phyloP scores from a whole-genome alignment of 2,888 invertebrate species.

The Rapana venosa region DNA sequence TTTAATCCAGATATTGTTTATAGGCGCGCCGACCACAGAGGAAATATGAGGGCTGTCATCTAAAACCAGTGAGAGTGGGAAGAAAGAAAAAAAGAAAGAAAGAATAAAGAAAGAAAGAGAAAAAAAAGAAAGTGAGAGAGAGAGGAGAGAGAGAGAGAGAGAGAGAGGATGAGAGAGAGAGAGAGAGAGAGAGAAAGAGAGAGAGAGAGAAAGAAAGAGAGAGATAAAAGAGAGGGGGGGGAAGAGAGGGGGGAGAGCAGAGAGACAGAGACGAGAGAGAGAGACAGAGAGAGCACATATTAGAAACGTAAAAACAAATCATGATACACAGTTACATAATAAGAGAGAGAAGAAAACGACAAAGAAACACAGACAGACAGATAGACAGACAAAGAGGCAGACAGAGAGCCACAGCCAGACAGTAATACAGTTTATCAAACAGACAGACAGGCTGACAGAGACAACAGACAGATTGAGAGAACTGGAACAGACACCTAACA shows the following conservation, averaged over 20 bases:
- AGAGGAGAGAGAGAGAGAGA: constrained; percentile 28
- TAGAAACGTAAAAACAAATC: not conserved
- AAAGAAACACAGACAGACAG: not conserved
- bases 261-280: not conserved
- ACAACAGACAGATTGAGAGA: too few species aligned
- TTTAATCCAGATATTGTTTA: too few species aligned
- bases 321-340: constrained; percentile 3
- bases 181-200: not conserved
- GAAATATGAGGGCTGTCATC: too few species aligned
- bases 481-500: too few species aligned
- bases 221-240: not conserved
- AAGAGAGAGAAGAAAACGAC: not conserved
- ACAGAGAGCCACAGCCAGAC: not conserved
- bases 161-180: constrained; percentile 26
- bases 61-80: not conserved
- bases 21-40: too few species aligned
- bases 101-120: not conserved
- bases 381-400: not conserved
- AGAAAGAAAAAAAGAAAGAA: not conserved
- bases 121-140: not conserved
- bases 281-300: not conserved
- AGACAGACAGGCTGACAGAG: too few species aligned
- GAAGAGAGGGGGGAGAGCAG: not conserved
- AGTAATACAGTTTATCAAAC: too few species aligned
- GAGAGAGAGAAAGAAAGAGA: not conserved